Evolutionary conservation across 1,140 invertebrate species (phyloP), one percentile per base, ranked within the genome.

Genomic region (Neodiprion lecontei): DNA sequence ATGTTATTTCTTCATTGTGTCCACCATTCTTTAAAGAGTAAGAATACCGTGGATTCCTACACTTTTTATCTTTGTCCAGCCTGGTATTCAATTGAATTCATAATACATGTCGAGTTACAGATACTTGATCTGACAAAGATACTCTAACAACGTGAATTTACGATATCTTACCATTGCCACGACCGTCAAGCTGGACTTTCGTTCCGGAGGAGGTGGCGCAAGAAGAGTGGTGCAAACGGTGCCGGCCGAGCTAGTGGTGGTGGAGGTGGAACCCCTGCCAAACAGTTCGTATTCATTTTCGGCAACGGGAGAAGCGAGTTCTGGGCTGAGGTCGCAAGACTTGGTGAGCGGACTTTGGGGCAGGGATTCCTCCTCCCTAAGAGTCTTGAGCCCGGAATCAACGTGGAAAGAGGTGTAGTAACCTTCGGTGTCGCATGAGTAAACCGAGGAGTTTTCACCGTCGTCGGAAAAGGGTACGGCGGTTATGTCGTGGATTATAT

Each of bases 381-480:
- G 86, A 0, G 94, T 95, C 85, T 96, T 96, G 67, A 98, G 86
- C 1, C 97, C 97, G 73, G 96, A 97, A 86, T 99, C 97, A 90
- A 97, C 94, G 84, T 98, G 96, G 89, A 99, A 98, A 11, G 96
- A 98, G 0, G 97, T 99, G 86, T 98, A 99, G 86, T 98, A 99
- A 11, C 97, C 97, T 87, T 98, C 97, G 12, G 97, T 97, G 84
- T 99, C 97, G 81, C 97, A 96, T 7, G 96, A 98, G 87, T 97
- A 98, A 67, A 96, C 95, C 0, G 96, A 98, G 81, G 95, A 96
- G 7, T 94, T 96, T 86, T 97, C 96, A 61, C 95, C 93, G 82
- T 98, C 96, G 84, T 96, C 95, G 74, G 92, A 90, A 82, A 91
- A 91, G 50, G 90, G 90, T 10, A 94, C 90, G 73, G 93, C 92